phyloP scores from a whole-genome alignment of 2,888 invertebrate genomes.

The Fragum sueziense region DNA sequence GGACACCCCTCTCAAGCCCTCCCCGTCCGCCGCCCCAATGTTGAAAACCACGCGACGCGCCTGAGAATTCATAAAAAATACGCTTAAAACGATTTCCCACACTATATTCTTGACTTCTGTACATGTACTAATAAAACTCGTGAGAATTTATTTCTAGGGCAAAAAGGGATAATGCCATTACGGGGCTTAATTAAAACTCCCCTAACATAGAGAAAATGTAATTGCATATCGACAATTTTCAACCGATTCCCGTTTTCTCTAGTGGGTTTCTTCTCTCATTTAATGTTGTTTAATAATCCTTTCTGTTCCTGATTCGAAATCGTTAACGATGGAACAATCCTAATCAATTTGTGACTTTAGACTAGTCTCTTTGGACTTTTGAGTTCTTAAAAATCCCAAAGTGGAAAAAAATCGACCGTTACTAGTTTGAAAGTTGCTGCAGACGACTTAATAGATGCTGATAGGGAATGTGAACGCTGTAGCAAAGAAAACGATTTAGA shows the following conservation, averaged over 20 bases:
- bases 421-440: background rate
- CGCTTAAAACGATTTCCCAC: too few species aligned
- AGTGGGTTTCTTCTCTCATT: background rate
- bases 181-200: slow-evolving; percentile 3
- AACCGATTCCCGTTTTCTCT: background rate
- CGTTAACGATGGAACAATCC: too few species aligned
- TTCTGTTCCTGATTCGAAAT: too few species aligned
- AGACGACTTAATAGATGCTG: background rate
- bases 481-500: background rate
- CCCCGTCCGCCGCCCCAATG: too few species aligned
- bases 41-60: too few species aligned
- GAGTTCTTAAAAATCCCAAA: too few species aligned
- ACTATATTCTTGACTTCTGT: too few species aligned
- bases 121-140: background rate
- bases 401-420: background rate
- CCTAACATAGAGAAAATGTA: slow-evolving; percentile 9
- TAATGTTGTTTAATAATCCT: slow-evolving; percentile 8
- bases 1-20: too few species aligned
- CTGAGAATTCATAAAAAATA: too few species aligned
- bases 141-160: background rate
- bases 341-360: too few species aligned
- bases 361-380: too few species aligned
- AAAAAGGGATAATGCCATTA: slow-evolving; percentile 4
- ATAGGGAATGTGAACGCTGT: background rate
- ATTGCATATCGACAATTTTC: slow-evolving; percentile 8